Evolutionary conservation across 2,797 vertebrate genomes (phyloP), one percentile per base, ranked within the genome.

Genomic region (Fistularia commersonii): DNA sequence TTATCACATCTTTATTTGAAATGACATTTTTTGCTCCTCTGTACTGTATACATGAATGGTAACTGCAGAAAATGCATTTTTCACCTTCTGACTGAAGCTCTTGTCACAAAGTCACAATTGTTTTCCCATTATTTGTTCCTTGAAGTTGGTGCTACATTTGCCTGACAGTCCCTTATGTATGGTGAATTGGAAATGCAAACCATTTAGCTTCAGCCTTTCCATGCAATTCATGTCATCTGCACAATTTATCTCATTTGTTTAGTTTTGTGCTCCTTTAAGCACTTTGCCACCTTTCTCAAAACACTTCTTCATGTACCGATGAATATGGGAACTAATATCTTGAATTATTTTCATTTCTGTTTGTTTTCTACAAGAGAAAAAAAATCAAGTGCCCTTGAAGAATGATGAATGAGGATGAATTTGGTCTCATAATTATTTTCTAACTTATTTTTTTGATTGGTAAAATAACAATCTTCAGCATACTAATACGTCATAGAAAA

Each of bases 361-460:
- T 51, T 35, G 40, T 40, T 41, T 12, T 8, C 11, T 38, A 23
- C 23, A 23, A 23, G 23, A 23, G 23, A 23, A 23, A 23, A 23
- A 23, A 23, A 23, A 23, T 23, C 23, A 23, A 23, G 23, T 23
- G 23, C 23, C 23, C 23, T 23, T 23, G 23, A 23, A 23, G 23
- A 23, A 23, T 23, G 23, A 23, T 23, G 23, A 23, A 23, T 23
- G 23, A 23, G 23, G 61, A 35, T 47, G 57, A 55, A 49, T 58
- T 57, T 58, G 43, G 65, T 67, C 56, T 69, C 64, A 54, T 59
- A 41, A 64, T 51, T 65, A 61, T 69, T 54, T 55, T 69, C 40
- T 80, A 85, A 85, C 68, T 81, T 83, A 83, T 88, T 79, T 76
- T 76, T 71, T 72, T 41, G 79, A 84, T 79, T 85, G 79, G 79